Percentiles rank a stretch among this genome's conserved stretches.
These are phyloP conservation scores for Drosophila pallidifrons DNA, from an alignment of 1,140 invertebrate species.

Conservation along the genomic window DNA sequence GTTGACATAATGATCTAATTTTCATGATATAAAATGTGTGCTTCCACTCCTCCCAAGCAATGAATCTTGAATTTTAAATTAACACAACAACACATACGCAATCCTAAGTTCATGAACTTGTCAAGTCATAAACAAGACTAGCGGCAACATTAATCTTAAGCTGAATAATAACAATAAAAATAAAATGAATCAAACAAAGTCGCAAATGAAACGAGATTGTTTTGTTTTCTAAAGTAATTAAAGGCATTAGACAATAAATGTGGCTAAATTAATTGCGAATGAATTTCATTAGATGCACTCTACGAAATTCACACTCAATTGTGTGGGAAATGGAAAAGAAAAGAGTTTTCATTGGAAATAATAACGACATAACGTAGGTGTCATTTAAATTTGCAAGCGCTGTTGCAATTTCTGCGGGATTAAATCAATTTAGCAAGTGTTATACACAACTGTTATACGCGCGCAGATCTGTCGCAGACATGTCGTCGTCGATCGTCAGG, in stretches of 20 bases:
- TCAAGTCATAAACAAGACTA: background rate
- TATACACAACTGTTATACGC: conserved; percentile 8
- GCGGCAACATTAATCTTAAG: background rate
- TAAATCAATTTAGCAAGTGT: conserved; percentile 27
- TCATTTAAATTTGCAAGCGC: conserved; percentile 7
- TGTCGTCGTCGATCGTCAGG: background rate
- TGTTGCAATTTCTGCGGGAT: conserved; percentile 32
- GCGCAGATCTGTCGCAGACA: conserved; percentile 3
- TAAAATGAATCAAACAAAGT: conserved; percentile 18
- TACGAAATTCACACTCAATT: background rate
- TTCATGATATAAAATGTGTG: background rate
- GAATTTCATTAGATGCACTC: background rate
- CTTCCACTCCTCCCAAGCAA: background rate
- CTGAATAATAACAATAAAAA: conserved; percentile 5
- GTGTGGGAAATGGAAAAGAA: background rate
- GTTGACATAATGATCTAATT: background rate
- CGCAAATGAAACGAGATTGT: conserved; percentile 5
- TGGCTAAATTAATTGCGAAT: conserved; percentile 5
- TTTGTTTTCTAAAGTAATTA: conserved; percentile 2
- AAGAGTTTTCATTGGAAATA: background rate
- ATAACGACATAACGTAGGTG: conserved; percentile 16
- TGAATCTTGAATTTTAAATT: background rate
- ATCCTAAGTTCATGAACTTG: conserved; percentile 37
- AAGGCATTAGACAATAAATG: background rate
- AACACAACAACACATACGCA: background rate